Evolutionary conservation across 2,797 vertebrate genomes (phyloP).

Genomic region (Sebastes aleutianus): DNA sequence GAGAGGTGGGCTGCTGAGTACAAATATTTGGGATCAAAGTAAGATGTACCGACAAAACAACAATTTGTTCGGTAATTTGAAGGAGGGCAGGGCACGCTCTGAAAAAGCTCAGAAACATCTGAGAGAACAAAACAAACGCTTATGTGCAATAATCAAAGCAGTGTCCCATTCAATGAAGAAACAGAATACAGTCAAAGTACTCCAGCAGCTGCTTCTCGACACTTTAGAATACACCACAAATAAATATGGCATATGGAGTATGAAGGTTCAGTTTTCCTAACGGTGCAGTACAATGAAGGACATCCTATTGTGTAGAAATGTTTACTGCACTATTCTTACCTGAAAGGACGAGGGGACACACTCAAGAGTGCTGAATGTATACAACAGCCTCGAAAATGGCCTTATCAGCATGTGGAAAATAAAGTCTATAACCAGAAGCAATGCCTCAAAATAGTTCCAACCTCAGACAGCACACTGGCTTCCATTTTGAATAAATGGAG

Average conservation of each 20-base stretch:
- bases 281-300: background rate
- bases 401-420: slow-evolving; percentile 44
- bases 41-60: slow-evolving; percentile 26
- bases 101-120: slow-evolving; percentile 4
- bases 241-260: background rate
- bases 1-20: background rate
- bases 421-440: slow-evolving; percentile 41
- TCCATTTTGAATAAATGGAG: slow-evolving; percentile 62
- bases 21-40: slow-evolving; percentile 31
- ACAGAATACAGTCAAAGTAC: background rate
- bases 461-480: slow-evolving; percentile 47
- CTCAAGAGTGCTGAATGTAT: slow-evolving; percentile 47
- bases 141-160: background rate
- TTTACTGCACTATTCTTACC: slow-evolving; percentile 24
- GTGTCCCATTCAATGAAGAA: background rate
- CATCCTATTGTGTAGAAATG: background rate
- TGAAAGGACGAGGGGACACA: slow-evolving; percentile 32
- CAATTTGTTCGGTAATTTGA: slow-evolving; percentile 28
- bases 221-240: background rate
- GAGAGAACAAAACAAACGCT: background rate
- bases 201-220: background rate
- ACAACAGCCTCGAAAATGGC: slow-evolving; percentile 16
- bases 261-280: background rate
- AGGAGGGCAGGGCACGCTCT: slow-evolving; percentile 1
- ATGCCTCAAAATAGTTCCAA: slow-evolving; percentile 60